Evolutionary conservation across 2,888 invertebrate species (phyloP).

Genomic region (Prenolepis imparis): DNA sequence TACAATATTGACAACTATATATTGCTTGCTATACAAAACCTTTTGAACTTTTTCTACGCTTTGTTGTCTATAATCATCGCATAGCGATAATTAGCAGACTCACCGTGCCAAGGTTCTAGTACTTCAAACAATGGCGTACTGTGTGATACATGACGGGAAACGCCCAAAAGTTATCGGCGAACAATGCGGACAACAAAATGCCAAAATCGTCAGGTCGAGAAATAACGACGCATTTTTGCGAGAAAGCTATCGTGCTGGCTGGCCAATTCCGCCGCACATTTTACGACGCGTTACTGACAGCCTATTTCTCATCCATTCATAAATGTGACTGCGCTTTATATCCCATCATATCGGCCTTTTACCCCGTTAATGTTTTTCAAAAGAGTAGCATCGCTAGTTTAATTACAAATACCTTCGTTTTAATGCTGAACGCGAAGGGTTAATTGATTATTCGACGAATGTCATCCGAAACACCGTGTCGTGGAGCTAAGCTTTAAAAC

Average conservation of each 20-base stretch:
- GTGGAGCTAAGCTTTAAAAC: slow-evolving; percentile 30
- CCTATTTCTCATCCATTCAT: slow-evolving; percentile 45
- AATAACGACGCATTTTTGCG: slow-evolving; percentile 46
- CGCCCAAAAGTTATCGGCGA: slow-evolving; percentile 30
- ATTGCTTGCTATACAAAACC: neutral
- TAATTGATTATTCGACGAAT: slow-evolving; percentile 47
- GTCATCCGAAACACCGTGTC: neutral
- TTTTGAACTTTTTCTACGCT: neutral
- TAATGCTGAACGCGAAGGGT: neutral
- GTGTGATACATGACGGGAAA: slow-evolving; percentile 21
- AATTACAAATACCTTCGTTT: slow-evolving; percentile 14
- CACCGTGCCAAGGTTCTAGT: slow-evolving; percentile 3
- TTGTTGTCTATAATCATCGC: slow-evolving; percentile 19
- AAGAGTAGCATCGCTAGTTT: neutral
- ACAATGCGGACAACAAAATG: slow-evolving; percentile 41
- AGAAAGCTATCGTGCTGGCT: neutral
- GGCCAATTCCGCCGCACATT: slow-evolving; percentile 18
- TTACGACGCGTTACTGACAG: slow-evolving; percentile 39
- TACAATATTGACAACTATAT: neutral
- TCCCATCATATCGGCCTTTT: slow-evolving; percentile 26
- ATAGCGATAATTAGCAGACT: neutral
- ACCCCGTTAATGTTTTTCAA: slow-evolving; percentile 7
- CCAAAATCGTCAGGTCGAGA: slow-evolving; percentile 34
- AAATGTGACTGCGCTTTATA: slow-evolving; percentile 41
- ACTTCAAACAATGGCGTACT: slow-evolving; percentile 29